Percentiles rank a stretch among this genome's conserved stretches.
These are phyloP conservation scores for Drosophila borborema DNA, from an alignment of 2,888 invertebrate genomes.

Conservation along the genomic window DNA sequence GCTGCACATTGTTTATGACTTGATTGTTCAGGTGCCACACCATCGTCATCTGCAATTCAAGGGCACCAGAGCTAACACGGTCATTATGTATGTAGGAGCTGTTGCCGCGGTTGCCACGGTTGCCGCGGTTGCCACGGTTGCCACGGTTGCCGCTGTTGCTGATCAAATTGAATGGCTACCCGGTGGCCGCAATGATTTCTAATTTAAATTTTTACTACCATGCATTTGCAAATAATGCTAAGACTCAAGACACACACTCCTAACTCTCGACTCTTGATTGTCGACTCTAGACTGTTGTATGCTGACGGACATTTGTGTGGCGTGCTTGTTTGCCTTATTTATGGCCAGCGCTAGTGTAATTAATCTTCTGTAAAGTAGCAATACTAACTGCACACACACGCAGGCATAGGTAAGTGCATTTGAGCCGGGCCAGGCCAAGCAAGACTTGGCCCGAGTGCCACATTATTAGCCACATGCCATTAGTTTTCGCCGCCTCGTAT, in stretches of 20 bases:
- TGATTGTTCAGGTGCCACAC: constrained; percentile 68
- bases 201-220: constrained; percentile 76
- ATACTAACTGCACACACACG: constrained; percentile 38
- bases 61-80: constrained; percentile 63
- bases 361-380: constrained; percentile 73
- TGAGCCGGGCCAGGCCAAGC: constrained; percentile 11
- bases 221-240: constrained; percentile 70
- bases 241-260: not conserved
- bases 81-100: constrained; percentile 41
- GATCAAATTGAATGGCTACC: constrained; percentile 62
- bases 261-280: no score
- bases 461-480: constrained; percentile 65
- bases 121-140: no score
- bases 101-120: not conserved
- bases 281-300: constrained; percentile 13
- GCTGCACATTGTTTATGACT: constrained; percentile 79
- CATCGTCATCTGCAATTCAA: constrained; percentile 65
- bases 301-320: constrained; percentile 22
- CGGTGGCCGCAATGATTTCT: constrained; percentile 70
- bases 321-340: constrained; percentile 65
- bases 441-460: constrained; percentile 41
- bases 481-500: constrained; percentile 60
- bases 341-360: constrained; percentile 68
- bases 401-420: constrained; percentile 28
- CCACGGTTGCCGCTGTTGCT: constrained; percentile 25